Evolutionary conservation across 2,888 invertebrate genomes (phyloP), one percentile per base, ranked within the genome.

Genomic region (Cryptosula pallasiana): DNA sequence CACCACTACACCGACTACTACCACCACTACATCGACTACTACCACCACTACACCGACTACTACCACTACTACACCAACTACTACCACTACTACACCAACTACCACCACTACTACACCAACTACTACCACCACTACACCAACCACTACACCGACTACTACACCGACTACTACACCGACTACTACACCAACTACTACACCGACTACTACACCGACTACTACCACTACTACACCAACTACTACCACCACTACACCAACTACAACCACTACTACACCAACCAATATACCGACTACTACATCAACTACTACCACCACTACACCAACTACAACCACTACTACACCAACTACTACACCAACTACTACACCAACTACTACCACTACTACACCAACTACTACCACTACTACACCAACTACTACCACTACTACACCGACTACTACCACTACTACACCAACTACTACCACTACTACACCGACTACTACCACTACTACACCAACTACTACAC

Each of bases 121-220:
- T n/a, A n/a, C n/a, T n/a, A n/a, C n/a, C n/a, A n/a, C n/a, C 45
- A 45, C 45, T 45, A 45, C 45, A 45, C 45, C 45, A 45, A 45
- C 45, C n/a, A n/a, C n/a, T n/a, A n/a, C n/a, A 45, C 45, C 45
- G n/a, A n/a, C n/a, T n/a, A 45, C 45, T 45, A 45, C 45, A 45
- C 45, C 45, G 20, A 45, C 45, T n/a, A n/a, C n/a, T n/a, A n/a
- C n/a, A 45, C 45, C 45, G n/a, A n/a, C n/a, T n/a, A n/a, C n/a
- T n/a, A n/a, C n/a, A n/a, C n/a, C n/a, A n/a, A n/a, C n/a, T n/a
- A n/a, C n/a, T n/a, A n/a, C n/a, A n/a, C n/a, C n/a, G n/a, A n/a
- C n/a, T n/a, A 45, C 45, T 45, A 45, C 45, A 45, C 45, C 45
- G 20, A 45, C 45, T n/a, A n/a, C n/a, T n/a, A n/a, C n/a, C n/a